These are phyloP conservation scores for Trematocara stigmaticum DNA, from an alignment of 2,113 vertebrate genomes.

Conservation along the genomic window DNA sequence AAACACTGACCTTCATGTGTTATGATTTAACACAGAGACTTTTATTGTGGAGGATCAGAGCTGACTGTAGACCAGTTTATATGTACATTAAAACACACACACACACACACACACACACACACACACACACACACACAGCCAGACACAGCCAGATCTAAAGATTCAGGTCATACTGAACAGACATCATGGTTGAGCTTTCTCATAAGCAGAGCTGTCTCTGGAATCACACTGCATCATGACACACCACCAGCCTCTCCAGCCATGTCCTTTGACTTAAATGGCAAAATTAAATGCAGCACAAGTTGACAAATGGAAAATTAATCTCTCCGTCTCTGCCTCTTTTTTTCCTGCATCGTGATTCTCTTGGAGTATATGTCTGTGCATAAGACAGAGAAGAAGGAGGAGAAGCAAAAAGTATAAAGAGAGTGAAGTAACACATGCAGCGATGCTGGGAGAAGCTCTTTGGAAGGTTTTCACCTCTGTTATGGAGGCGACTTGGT, in stretches of 20 bases:
- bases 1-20: not conserved
- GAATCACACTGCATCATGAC: slow-evolving; percentile 30
- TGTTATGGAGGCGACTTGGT: not conserved
- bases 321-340: not conserved
- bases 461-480: slow-evolving; percentile 5
- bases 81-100: not conserved
- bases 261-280: not conserved
- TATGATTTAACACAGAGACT: not conserved
- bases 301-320: slow-evolving; percentile 15
- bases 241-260: not conserved
- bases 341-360: not conserved
- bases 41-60: not conserved
- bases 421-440: slow-evolving; percentile 4
- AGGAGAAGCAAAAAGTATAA: not conserved
- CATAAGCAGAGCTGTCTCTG: slow-evolving; percentile 8
- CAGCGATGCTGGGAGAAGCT: not conserved
- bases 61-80: not conserved
- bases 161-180: not conserved
- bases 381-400: not conserved
- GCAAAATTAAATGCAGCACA: slow-evolving; percentile 17
- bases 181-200: not conserved
- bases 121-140: not conserved
- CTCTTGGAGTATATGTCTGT: not conserved
- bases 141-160: not conserved
- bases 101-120: not conserved